These are phyloP conservation scores for Bellardia bayeri DNA, from an alignment of 2,888 invertebrate species.

Conservation along the genomic window DNA sequence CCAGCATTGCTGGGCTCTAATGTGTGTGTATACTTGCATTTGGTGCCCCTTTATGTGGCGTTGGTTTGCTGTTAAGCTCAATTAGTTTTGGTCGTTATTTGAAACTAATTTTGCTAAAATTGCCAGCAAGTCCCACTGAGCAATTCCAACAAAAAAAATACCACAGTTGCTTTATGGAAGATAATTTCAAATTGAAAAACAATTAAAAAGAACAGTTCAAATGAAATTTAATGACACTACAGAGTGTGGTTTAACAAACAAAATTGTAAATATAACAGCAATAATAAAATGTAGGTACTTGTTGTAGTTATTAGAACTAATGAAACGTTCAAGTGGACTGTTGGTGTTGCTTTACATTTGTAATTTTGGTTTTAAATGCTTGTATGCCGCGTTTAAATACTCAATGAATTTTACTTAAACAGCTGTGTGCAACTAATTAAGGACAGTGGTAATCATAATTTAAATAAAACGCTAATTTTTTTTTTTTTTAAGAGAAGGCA, in stretches of 20 bases:
- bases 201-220: constrained; percentile 34
- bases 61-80: constrained; percentile 42
- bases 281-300: neutral
- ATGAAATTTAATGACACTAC: constrained; percentile 45
- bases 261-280: constrained; percentile 21
- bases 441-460: too few relatives aligned
- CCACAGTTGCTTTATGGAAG: constrained; percentile 11
- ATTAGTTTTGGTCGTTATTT: constrained; percentile 64
- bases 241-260: constrained; percentile 34
- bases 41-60: constrained; percentile 6
- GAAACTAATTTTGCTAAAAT: constrained; percentile 62
- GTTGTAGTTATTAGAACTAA: neutral
- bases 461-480: too few relatives aligned
- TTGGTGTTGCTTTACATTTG: too few relatives aligned
- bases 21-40: neutral
- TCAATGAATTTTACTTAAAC: too few relatives aligned
- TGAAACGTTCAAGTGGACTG: neutral
- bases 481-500: too few relatives aligned
- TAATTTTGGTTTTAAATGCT: too few relatives aligned
- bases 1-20: too few relatives aligned
- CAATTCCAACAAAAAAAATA: neutral
- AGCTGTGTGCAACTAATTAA: too few relatives aligned
- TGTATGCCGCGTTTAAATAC: too few relatives aligned
- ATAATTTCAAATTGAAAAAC: constrained; percentile 55
- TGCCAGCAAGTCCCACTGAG: constrained; percentile 45